Conservation (phyloP, 2,888 invertebrate genomes). For the Schizaphis graminum region DNA sequence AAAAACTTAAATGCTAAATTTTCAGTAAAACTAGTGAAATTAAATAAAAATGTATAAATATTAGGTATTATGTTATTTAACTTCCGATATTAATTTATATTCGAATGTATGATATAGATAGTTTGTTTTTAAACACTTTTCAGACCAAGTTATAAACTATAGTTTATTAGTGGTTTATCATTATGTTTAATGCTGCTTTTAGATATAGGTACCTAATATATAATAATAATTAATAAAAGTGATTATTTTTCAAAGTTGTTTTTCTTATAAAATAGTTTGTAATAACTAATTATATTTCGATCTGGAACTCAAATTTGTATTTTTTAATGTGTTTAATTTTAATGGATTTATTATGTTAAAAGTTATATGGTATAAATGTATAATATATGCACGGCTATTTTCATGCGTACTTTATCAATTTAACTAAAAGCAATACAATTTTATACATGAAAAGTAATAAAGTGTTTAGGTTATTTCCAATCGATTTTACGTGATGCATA, state of each 20-base stretch:
- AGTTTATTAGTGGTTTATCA: neutral
- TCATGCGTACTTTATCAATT: neutral
- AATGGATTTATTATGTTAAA: neutral
- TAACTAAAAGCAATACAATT: neutral
- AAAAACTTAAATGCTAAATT: neutral
- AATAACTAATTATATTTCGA: neutral
- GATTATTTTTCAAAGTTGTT: neutral
- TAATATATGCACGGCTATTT: neutral
- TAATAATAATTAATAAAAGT: neutral
- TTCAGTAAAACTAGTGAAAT: neutral
- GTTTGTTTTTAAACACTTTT: neutral
- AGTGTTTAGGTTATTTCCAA: neutral
- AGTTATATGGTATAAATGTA: neutral
- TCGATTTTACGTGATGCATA: neutral
- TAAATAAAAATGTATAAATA: neutral
- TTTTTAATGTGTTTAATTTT: neutral
- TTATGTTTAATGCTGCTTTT: neutral
- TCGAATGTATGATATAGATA: neutral
- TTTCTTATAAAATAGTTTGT: neutral
- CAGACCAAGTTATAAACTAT: neutral
- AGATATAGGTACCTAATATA: neutral
- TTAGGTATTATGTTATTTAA: neutral
- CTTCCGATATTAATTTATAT: neutral
- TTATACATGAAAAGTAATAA: neutral
- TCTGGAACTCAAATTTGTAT: neutral